Base-by-base conservation (phyloP, 1,140 invertebrate genomes). In the Dreissena polymorpha region DNA sequence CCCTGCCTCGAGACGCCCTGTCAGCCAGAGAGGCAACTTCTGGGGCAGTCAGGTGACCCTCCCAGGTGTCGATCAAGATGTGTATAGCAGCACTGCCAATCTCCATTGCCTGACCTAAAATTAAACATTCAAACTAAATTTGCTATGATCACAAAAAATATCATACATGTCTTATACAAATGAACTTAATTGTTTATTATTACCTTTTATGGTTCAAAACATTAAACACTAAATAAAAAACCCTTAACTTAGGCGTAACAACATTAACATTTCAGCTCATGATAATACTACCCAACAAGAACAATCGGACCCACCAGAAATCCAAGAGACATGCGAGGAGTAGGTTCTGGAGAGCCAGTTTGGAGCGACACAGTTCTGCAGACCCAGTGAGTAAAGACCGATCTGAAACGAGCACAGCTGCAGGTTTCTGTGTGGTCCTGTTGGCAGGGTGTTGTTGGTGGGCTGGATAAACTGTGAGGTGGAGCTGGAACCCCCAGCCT, bases 371-470 rank as follows among this genome's bases (percentile, higher is more conserved):
- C 97, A 98, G 92, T 99, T 99, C 91, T 99, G 97, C 27, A 99
- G 94, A 3, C 99, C 99, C 0, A 99, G 94, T 1, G 98, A 98
- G 92, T 99, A 99, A 0, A 99, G 94, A 0, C 98, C 98, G 85
- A 99, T 95, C 91, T 99, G 98, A 92, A 99, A 99, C 67, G 98
- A 98, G 93, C 98, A 99, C 96, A 99, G 98, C 91, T 99, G 98
- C n/a, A 99, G 94, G 23, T 97, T 97, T 51, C 97, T 93, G 92
- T 98, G 97, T 0, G 97, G 97, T 50, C 96, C 96, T 86, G 96
- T 95, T 88, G 96, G 96, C 89, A 97, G 97, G 86, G 96, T 96
- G 90, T 94, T 95, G 71, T 87, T 91, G 63, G 88, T 86, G 16
- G 89, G 91, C 91, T 98, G 97, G 6, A 97, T 98, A 90, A 99